A percentile compares a stretch with the other conserved stretches of the same genome.
These are phyloP conservation scores for Trissoscelio sp. DNA, from an alignment of 2,888 invertebrate species.

Conservation along the genomic window DNA sequence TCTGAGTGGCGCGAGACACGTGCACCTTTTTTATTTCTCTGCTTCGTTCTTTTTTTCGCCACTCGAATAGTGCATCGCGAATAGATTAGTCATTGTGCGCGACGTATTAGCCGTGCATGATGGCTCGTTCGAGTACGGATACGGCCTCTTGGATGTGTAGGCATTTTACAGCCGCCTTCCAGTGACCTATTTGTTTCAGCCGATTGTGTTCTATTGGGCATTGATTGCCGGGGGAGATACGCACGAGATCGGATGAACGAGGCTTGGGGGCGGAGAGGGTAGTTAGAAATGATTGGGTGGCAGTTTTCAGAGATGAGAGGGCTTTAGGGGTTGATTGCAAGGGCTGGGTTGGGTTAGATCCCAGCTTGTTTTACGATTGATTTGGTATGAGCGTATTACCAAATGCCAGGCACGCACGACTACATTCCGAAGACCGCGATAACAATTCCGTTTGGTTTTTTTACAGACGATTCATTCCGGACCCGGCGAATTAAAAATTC, in stretches of 20 bases:
- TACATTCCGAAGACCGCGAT: conserved; percentile 76
- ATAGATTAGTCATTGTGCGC: conserved; percentile 59
- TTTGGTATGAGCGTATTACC: conserved; percentile 53
- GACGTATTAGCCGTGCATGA: conserved; percentile 12
- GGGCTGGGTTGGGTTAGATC: too few relatives aligned
- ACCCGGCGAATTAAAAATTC: conserved; percentile 29
- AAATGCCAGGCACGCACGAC: conserved; percentile 15
- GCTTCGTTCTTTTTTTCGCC: conserved; percentile 14
- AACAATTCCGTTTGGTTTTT: conserved; percentile 73
- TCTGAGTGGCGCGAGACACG: conserved; percentile 55
- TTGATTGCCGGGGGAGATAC: conserved; percentile 36
- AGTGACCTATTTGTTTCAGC: conserved; percentile 52
- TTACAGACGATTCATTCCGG: conserved; percentile 25
- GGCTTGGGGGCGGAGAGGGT: neutral
- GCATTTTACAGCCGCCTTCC: conserved; percentile 25
- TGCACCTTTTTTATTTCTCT: conserved; percentile 6
- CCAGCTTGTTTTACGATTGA: conserved; percentile 49
- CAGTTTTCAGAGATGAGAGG: conserved; percentile 7
- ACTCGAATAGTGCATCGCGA: conserved; percentile 56
- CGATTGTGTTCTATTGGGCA: conserved; percentile 25
- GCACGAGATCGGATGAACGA: neutral
- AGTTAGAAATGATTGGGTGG: conserved; percentile 6
- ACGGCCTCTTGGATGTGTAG: conserved; percentile 6
- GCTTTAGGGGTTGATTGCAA: too few relatives aligned
- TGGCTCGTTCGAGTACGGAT: conserved; percentile 18